phyloP scores from a whole-genome alignment of 2,797 vertebrate genomes.

The Cossypha niveicapilla region DNA sequence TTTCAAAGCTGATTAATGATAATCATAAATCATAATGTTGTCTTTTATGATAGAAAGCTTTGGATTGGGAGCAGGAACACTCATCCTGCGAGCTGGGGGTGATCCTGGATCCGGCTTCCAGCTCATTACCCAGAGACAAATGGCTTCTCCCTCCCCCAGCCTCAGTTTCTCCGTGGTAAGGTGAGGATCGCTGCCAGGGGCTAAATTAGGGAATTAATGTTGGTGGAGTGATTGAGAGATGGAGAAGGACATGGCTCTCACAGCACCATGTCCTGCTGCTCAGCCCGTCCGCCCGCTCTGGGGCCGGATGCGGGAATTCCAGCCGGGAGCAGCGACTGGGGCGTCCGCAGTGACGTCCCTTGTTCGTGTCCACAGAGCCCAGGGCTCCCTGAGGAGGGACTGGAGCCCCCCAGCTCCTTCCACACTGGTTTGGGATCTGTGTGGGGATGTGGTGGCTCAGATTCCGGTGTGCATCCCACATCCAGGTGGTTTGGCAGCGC shows the following conservation, averaged over 20 bases:
- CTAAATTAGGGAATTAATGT: constrained; percentile 9
- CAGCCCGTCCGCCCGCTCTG: rapidly evolving
- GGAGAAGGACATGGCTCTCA: not conserved
- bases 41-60: not conserved
- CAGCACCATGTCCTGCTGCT: rapidly evolving
- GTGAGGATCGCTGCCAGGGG: constrained; percentile 24
- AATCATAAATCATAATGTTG: not conserved
- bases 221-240: not conserved
- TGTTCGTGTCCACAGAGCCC: rapidly evolving
- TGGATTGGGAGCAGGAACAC: not conserved
- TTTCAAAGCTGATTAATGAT: not conserved
- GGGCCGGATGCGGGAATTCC: rapidly evolving
- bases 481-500: not conserved
- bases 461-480: rapidly evolving
- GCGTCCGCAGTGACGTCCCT: rapidly evolving
- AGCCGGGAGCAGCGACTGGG: not conserved
- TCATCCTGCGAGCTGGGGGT: not conserved
- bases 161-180: not conserved
- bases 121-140: not conserved
- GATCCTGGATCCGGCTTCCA: not conserved
- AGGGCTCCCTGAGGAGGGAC: rapidly evolving
- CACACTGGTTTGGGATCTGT: rapidly evolving
- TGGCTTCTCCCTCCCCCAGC: not conserved
- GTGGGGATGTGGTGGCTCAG: not conserved
- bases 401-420: not conserved